phyloP scores from a whole-genome alignment of 2,113 vertebrate species.

The Falcunculus frontatus region DNA sequence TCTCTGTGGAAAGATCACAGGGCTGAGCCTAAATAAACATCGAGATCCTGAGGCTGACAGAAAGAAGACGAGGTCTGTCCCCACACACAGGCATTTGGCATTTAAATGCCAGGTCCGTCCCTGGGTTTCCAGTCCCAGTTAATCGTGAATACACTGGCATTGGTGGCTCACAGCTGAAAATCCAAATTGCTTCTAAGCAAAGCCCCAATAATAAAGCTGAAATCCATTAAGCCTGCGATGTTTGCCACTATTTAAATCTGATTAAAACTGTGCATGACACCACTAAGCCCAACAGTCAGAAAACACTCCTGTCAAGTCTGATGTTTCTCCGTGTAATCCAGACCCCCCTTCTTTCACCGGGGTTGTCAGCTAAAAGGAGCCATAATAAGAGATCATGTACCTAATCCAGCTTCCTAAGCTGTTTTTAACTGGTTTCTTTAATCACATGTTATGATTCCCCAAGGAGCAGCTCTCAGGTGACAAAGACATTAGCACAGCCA shows the following conservation, averaged over 20 bases:
- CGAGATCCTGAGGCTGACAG: not conserved
- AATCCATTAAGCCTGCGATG: conserved; percentile 63
- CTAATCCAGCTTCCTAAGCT: conserved; percentile 51
- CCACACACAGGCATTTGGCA: not conserved
- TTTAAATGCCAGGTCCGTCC: not conserved
- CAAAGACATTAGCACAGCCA: not conserved
- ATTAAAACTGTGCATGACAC: conserved; percentile 55
- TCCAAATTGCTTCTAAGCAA: conserved; percentile 57
- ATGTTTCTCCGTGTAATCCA: conserved; percentile 27
- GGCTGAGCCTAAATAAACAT: not conserved
- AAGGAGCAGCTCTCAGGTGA: conserved; percentile 13
- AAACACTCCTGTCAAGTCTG: conserved; percentile 25
- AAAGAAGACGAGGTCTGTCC: not conserved
- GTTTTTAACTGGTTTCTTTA: conserved; percentile 48
- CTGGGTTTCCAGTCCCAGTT: not conserved
- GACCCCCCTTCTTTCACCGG: not conserved
- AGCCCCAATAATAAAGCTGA: conserved; percentile 53
- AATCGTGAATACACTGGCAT: not conserved
- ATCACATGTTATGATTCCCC: not conserved
- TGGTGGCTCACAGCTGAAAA: conserved; percentile 36
- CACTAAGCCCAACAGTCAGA: conserved; percentile 46
- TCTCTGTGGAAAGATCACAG: not conserved
- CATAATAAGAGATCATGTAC: conserved; percentile 21
- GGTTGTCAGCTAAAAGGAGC: conserved; percentile 30
- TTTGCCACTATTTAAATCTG: conserved; percentile 63